Evolutionary conservation across 1,140 invertebrate genomes (phyloP).

Genomic region (Pseudomyrmex cubaensis): DNA sequence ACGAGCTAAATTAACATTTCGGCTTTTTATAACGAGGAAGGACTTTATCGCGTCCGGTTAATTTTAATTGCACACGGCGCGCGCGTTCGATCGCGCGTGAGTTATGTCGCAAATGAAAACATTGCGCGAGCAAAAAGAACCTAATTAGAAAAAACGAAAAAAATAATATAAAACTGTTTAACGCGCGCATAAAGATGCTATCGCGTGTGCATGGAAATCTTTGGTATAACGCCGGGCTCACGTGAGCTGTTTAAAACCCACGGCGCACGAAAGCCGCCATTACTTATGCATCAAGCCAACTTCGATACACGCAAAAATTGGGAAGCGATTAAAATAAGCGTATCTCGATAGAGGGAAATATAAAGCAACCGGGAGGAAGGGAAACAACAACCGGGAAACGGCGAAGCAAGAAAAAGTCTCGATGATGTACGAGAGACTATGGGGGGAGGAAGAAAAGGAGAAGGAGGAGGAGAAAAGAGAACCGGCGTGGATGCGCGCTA

Average conservation of each 20-base stretch:
- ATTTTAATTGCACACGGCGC: constrained; percentile 3
- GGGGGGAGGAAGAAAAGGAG: background rate
- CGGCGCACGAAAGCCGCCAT: background rate
- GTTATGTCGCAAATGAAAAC: background rate
- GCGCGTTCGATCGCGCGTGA: background rate
- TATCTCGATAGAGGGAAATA: constrained; percentile 5
- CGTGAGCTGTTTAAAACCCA: constrained; percentile 14
- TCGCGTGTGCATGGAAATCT: background rate
- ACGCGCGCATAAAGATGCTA: background rate
- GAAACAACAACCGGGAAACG: background rate
- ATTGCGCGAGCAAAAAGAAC: no score
- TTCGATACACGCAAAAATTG: constrained; percentile 34
- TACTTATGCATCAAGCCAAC: constrained; percentile 12
- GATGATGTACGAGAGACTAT: background rate
- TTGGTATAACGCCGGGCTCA: background rate
- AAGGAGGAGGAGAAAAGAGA: background rate
- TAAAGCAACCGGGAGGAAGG: background rate
- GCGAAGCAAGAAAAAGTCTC: background rate
- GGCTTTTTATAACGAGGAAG: background rate
- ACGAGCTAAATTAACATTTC: constrained; percentile 36
- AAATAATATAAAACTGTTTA: constrained; percentile 8
- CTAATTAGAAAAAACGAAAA: constrained; percentile 5
- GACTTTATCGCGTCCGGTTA: constrained; percentile 16
- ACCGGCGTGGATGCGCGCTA: constrained; percentile 13
- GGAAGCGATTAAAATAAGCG: constrained; percentile 39